These are phyloP conservation scores for Mormyrus iriodes DNA, from an alignment of 2,113 vertebrate species.

Conservation along the genomic window DNA sequence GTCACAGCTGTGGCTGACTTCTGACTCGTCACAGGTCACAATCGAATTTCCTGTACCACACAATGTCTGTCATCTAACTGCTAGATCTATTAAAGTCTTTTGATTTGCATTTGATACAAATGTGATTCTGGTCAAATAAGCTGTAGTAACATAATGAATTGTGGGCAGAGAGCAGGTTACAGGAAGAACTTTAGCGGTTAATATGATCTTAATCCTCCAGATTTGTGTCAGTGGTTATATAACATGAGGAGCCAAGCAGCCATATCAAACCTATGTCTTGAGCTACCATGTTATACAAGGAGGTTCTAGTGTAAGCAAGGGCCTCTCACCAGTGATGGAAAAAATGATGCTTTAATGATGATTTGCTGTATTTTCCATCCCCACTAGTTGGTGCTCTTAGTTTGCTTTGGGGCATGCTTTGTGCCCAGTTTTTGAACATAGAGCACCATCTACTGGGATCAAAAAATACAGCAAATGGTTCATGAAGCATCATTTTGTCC, in stretches of 20 bases:
- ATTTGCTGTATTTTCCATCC: background rate
- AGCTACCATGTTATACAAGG: slow-evolving; percentile 22
- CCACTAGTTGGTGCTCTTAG: background rate
- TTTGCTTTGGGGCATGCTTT: background rate
- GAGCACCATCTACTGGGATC: background rate
- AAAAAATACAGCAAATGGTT: background rate
- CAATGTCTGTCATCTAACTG: background rate
- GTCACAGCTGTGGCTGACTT: background rate
- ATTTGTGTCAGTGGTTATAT: background rate
- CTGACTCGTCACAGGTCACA: background rate
- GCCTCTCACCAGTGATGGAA: background rate
- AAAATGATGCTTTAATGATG: background rate
- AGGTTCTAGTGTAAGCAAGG: background rate
- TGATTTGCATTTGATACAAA: background rate
- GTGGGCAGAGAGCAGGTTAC: background rate
- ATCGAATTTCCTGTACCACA: background rate
- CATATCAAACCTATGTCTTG: background rate
- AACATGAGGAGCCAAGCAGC: background rate
- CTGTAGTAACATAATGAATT: background rate
- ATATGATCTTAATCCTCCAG: background rate
- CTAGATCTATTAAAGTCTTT: background rate
- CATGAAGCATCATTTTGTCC: background rate
- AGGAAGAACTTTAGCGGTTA: background rate
- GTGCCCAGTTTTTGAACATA: background rate
- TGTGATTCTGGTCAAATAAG: background rate